These are phyloP conservation scores for Aptenodytes patagonicus DNA, from an alignment of 2,113 vertebrate genomes.

Conservation along the genomic window DNA sequence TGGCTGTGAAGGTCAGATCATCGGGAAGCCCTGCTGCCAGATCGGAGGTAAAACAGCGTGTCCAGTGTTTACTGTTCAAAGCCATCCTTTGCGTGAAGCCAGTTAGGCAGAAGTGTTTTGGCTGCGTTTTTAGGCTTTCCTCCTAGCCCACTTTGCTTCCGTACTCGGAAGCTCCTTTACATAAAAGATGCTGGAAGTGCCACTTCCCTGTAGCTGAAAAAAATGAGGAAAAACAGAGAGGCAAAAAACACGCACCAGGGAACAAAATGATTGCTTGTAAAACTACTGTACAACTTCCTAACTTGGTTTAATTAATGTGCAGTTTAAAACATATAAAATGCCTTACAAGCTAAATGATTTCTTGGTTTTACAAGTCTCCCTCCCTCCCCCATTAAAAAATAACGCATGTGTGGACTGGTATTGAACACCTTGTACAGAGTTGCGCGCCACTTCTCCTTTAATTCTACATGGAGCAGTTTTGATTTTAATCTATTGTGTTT, in stretches of 20 bases:
- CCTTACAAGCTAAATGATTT: conserved; percentile 47
- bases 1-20: neutral
- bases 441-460: neutral
- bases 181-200: neutral
- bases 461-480: conserved; percentile 63
- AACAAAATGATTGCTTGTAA: conserved; percentile 2
- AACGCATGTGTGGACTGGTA: neutral
- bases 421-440: neutral
- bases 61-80: conserved; percentile 42
- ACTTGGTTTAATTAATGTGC: conserved; percentile 41
- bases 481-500: conserved; percentile 52
- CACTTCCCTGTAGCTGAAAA: conserved; percentile 24
- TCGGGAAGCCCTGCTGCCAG: neutral
- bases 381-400: conserved; percentile 20
- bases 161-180: neutral
- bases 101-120: neutral
- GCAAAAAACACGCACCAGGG: neutral
- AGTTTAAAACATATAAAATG: conserved; percentile 64
- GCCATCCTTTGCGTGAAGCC: conserved; percentile 4
- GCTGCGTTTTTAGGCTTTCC: neutral
- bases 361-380: neutral
- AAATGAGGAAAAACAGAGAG: neutral
- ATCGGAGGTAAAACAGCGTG: conserved; percentile 11
- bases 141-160: neutral
- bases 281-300: conserved; percentile 15